Percentiles rank a stretch among this genome's conserved stretches.
phyloP scores from a whole-genome alignment of 2,797 vertebrate genomes.

The Mus minutoides region DNA sequence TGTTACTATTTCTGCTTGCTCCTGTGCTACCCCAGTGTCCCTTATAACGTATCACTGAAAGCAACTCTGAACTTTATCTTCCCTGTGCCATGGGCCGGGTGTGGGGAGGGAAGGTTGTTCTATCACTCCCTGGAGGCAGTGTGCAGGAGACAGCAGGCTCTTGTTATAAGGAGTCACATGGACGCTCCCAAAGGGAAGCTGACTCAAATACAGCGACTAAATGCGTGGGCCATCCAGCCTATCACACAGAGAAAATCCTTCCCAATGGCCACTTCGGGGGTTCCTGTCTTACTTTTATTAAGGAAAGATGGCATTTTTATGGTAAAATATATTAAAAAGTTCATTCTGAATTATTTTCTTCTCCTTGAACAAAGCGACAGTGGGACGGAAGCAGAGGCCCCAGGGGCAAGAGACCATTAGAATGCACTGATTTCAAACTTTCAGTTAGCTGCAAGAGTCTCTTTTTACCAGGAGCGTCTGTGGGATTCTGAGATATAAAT shows the following conservation, averaged over 20 bases:
- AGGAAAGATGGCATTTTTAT: slow-evolving; percentile 49
- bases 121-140: background rate
- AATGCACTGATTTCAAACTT: background rate
- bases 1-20: background rate
- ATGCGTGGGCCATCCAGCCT: background rate
- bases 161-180: background rate
- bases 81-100: background rate
- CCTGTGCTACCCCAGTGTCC: background rate
- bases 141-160: background rate
- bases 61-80: background rate
- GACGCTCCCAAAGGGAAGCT: background rate
- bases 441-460: background rate
- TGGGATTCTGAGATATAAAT: background rate
- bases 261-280: background rate
- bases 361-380: slow-evolving; percentile 9
- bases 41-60: slow-evolving; percentile 23
- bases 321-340: background rate
- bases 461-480: background rate
- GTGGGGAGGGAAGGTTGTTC: background rate
- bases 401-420: background rate
- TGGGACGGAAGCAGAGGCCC: background rate
- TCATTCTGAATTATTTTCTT: slow-evolving; percentile 12
- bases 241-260: background rate
- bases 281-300: slow-evolving; percentile 39
- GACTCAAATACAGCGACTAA: background rate